Conservation (phyloP, 2,797 vertebrate genomes). For the Acanthurus lineatus region DNA sequence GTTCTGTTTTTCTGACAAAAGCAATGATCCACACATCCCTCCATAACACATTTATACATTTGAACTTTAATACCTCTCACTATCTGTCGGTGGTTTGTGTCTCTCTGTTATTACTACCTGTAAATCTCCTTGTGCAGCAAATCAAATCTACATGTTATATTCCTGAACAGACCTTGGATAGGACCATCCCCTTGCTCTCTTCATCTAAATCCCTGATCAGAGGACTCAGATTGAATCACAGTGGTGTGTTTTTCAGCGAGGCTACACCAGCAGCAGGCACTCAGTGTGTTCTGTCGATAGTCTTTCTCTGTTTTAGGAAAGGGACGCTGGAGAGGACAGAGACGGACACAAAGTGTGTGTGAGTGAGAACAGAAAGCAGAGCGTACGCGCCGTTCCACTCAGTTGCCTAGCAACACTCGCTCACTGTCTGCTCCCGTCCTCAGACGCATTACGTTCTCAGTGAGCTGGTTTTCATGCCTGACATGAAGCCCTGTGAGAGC, state of each 20-base stretch:
- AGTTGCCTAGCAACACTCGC: conserved; percentile 86
- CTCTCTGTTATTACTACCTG: background rate
- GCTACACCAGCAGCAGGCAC: conserved; percentile 75
- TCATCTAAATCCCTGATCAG: conserved; percentile 70
- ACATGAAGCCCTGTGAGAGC: conserved; percentile 68
- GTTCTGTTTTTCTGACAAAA: conserved; percentile 17
- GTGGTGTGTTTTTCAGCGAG: conserved; percentile 77
- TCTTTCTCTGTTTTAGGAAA: conserved; percentile 41
- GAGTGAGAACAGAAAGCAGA: conserved; percentile 72
- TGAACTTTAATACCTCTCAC: background rate
- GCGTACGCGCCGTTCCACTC: conserved; percentile 74
- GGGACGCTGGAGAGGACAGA: conserved; percentile 56
- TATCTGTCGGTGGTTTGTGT: background rate
- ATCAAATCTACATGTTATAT: conserved; percentile 23
- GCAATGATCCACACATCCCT: conserved; percentile 3
- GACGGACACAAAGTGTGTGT: conserved; percentile 61
- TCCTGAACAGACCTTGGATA: conserved; percentile 4
- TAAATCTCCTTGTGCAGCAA: conserved; percentile 29
- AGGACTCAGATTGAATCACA: conserved; percentile 60
- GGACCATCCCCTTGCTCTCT: conserved; percentile 43
- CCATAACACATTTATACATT: background rate
- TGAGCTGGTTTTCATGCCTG: conserved; percentile 70
- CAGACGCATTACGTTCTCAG: conserved; percentile 64
- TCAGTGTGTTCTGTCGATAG: conserved; percentile 51
- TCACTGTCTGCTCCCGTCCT: conserved; percentile 65